These are phyloP conservation scores for Vesta saturnalis DNA, from an alignment of 2,888 invertebrate genomes.

Conservation along the genomic window DNA sequence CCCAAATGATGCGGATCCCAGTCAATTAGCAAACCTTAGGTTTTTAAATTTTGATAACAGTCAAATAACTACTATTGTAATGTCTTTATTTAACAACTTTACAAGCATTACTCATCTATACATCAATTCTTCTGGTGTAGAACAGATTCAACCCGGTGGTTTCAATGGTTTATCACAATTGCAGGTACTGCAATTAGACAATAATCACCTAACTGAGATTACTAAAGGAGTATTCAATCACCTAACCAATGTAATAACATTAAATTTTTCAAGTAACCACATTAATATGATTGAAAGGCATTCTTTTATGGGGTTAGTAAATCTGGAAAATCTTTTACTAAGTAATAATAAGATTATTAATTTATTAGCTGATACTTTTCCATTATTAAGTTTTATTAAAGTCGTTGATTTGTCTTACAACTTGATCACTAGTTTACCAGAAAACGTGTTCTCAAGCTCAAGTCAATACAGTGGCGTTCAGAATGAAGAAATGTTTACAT, in stretches of 20 bases:
- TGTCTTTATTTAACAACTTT: slow-evolving; percentile 57
- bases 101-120: slow-evolving; percentile 62
- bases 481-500: too few species aligned
- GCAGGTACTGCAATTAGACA: slow-evolving; percentile 45
- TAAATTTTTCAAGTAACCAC: neutral
- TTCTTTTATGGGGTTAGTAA: slow-evolving; percentile 5
- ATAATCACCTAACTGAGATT: slow-evolving; percentile 62
- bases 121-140: slow-evolving; percentile 47
- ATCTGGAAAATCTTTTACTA: neutral
- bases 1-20: too few species aligned
- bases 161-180: slow-evolving; percentile 53
- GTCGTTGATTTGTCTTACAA: slow-evolving; percentile 13
- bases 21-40: too few species aligned
- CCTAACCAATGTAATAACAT: slow-evolving; percentile 56
- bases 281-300: slow-evolving; percentile 6
- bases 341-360: neutral
- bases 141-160: slow-evolving; percentile 56
- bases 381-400: neutral
- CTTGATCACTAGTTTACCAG: neutral
- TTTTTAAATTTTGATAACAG: slow-evolving; percentile 3
- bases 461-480: neutral
- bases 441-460: neutral
- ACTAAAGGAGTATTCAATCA: slow-evolving; percentile 64
- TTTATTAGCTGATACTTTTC: neutral
- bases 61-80: slow-evolving; percentile 19